These are phyloP conservation scores for Anguilla marmorata DNA, from an alignment of 2,797 vertebrate species.

Conservation along the genomic window DNA sequence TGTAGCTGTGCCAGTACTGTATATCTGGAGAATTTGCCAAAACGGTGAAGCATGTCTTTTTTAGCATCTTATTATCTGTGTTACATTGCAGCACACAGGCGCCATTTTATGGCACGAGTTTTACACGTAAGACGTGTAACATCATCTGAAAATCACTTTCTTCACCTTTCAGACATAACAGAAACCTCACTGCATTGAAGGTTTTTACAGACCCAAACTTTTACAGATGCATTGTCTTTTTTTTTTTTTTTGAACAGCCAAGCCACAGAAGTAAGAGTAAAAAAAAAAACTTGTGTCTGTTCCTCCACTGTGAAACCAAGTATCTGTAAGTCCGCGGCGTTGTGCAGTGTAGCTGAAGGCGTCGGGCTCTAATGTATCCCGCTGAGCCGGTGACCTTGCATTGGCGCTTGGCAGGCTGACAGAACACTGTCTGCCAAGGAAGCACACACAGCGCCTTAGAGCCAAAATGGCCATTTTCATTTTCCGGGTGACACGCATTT, in stretches of 20 bases:
- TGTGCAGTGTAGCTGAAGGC: background rate
- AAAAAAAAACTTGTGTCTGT: no score
- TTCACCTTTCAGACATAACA: background rate
- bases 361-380: background rate
- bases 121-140: background rate
- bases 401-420: conserved; percentile 2
- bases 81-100: background rate
- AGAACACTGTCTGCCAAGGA: background rate
- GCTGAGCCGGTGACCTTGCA: conserved; percentile 2
- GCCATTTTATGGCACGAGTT: background rate
- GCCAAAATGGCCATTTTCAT: conserved; percentile 14
- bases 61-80: background rate
- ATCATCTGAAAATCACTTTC: background rate
- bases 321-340: background rate
- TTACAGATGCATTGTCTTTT: background rate
- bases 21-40: background rate
- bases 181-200: background rate
- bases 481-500: background rate
- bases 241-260: background rate
- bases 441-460: background rate
- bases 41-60: background rate
- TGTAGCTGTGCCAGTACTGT: background rate
- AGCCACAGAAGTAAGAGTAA: no score
- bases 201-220: background rate
- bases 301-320: background rate